A percentile compares a stretch with the other conserved stretches of the same genome.
Evolutionary conservation across 1,140 invertebrate species (phyloP).

Genomic region (Aphaenogaster rudis): DNA sequence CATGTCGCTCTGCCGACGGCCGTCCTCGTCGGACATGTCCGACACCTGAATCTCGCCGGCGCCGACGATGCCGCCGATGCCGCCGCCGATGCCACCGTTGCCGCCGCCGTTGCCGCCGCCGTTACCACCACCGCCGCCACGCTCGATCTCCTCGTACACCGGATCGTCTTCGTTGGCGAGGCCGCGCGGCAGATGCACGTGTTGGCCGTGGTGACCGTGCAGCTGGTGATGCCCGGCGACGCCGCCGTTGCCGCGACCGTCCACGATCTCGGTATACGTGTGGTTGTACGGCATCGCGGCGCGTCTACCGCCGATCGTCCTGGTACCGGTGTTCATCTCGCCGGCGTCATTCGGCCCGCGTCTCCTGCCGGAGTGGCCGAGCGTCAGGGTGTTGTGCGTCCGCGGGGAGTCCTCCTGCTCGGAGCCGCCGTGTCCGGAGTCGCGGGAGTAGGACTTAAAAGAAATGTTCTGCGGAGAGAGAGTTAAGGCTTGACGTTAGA

Average conservation of each 20-base stretch:
- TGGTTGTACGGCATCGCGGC: constrained; percentile 89
- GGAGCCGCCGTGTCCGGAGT: constrained; percentile 89
- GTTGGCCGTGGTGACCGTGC: constrained; percentile 81
- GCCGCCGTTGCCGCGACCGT: constrained; percentile 83
- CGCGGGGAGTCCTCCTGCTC: constrained; percentile 90
- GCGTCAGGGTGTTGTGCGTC: constrained; percentile 87
- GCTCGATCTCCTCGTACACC: constrained; percentile 94
- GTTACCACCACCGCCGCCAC: constrained; percentile 83
- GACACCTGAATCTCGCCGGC: constrained; percentile 90
- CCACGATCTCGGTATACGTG: constrained; percentile 90
- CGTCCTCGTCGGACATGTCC: constrained; percentile 93
- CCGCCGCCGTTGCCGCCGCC: constrained; percentile 72
- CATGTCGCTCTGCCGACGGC: constrained; percentile 92
- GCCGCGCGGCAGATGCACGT: constrained; percentile 78
- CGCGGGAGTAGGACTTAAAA: constrained; percentile 90
- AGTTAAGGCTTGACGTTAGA: constrained; percentile 48
- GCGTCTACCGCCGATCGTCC: constrained; percentile 79
- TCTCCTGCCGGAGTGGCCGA: constrained; percentile 81
- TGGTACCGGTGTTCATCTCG: constrained; percentile 77
- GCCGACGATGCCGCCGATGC: constrained; percentile 82
- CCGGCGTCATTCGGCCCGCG: constrained; percentile 80
- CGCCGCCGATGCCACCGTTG: constrained; percentile 86
- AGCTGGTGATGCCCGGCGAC: constrained; percentile 76
- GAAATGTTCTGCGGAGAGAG: constrained; percentile 90
- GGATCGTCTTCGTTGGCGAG: constrained; percentile 90